A percentile compares a stretch with the other conserved stretches of the same genome.
phyloP scores from a whole-genome alignment of 2,888 invertebrate species.

The Rhimphoctona megacephalus region DNA sequence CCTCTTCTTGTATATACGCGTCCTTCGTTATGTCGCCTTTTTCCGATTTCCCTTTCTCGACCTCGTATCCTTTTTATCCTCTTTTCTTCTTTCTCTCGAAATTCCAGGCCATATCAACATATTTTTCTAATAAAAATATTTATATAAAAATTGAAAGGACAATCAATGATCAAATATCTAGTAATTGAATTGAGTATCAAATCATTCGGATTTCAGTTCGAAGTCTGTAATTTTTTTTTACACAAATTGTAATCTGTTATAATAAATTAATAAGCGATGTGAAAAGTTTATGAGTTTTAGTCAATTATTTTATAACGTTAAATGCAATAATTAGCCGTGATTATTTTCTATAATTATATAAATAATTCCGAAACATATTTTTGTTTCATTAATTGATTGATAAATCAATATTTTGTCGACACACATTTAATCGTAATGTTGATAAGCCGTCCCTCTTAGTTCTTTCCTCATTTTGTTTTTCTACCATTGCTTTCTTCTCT shows the following conservation, averaged over 20 bases:
- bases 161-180: too few species aligned
- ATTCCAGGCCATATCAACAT: background rate
- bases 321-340: too few species aligned
- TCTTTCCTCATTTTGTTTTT: conserved; percentile 4
- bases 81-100: background rate
- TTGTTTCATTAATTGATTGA: background rate
- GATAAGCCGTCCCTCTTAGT: background rate
- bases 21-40: too few species aligned
- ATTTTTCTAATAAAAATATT: background rate
- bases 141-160: background rate
- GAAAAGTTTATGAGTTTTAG: too few species aligned
- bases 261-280: too few species aligned
- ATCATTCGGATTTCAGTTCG: too few species aligned
- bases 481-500: background rate
- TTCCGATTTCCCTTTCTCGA: background rate
- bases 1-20: conserved; percentile 57
- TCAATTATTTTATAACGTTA: too few species aligned
- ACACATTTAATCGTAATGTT: background rate
- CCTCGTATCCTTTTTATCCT: conserved; percentile 9
- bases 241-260: too few species aligned
- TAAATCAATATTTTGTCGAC: background rate
- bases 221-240: too few species aligned
- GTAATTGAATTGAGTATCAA: too few species aligned
- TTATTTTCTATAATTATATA: background rate
- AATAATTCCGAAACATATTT: background rate